Percentiles rank a stretch among this genome's conserved stretches.
Evolutionary conservation across 2,797 vertebrate genomes (phyloP).

Genomic region (Diplodus sargus): DNA sequence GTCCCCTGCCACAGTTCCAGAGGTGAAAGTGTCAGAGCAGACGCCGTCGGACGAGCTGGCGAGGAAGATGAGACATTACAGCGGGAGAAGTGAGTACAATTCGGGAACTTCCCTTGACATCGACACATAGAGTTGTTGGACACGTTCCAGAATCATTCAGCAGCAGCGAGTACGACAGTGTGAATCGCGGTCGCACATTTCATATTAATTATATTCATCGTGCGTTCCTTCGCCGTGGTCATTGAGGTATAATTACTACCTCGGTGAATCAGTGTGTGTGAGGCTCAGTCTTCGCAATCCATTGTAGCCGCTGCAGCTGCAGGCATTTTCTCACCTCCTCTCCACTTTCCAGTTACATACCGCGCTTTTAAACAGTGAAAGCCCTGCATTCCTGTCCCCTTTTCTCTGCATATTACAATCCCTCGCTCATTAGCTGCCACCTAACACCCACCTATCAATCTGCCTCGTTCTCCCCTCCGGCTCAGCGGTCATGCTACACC

Average conservation of each 20-base stretch:
- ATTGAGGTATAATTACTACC: slow-evolving; percentile 55
- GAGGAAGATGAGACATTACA: slow-evolving; percentile 90
- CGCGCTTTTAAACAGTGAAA: slow-evolving; percentile 61
- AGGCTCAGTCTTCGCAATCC: slow-evolving; percentile 30
- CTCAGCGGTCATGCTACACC: slow-evolving; percentile 62
- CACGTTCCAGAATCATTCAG: neutral
- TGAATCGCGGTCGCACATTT: slow-evolving; percentile 9
- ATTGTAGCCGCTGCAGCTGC: slow-evolving; percentile 69
- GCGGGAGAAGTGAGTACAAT: slow-evolving; percentile 85
- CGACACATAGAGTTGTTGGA: neutral
- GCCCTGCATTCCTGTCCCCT: slow-evolving; percentile 67
- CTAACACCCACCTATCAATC: slow-evolving; percentile 63
- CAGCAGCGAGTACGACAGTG: neutral
- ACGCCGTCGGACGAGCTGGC: slow-evolving; percentile 93
- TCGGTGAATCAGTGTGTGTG: slow-evolving; percentile 12
- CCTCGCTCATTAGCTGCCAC: slow-evolving; percentile 65
- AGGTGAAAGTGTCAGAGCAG: slow-evolving; percentile 94
- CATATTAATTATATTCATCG: neutral
- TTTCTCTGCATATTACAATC: slow-evolving; percentile 72
- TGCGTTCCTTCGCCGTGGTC: slow-evolving; percentile 12
- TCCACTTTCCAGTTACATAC: slow-evolving; percentile 65
- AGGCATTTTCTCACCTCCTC: slow-evolving; percentile 71
- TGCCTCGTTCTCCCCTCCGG: slow-evolving; percentile 47
- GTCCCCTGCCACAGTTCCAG: slow-evolving; percentile 77
- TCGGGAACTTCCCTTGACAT: slow-evolving; percentile 22